Evolutionary conservation across 1,140 invertebrate genomes (phyloP), one percentile per base, ranked within the genome.

Genomic region (Dendrolimus punctatus): DNA sequence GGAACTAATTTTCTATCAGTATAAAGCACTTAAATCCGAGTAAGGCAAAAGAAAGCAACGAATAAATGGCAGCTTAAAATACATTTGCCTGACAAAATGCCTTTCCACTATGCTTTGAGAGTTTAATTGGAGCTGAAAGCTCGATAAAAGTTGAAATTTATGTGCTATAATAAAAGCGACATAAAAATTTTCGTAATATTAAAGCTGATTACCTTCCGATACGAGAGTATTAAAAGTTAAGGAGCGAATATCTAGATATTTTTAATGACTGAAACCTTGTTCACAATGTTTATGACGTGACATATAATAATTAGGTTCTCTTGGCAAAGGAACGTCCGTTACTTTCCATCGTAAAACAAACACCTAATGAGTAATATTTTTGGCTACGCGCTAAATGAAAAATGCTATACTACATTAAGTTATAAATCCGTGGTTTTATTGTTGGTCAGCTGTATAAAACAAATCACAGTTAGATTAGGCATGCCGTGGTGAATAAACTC

Each of bases 131-230:
- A 55, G 36, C 23, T 39, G 41, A 57, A 51, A 59, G 43, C 49
- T 51, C 44, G 10, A 52, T 53, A 57, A 53, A 57, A 57, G 50
- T 44, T 41, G 45, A 46, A 51, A 54, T 55, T 54, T 51, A 59
- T 55, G 53, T 40, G 8, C 44, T 23, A 39, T 55, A 55, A 48
- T 59, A 59, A 59, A 59, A 55, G 8, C 39, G 39, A 50, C 45
- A 45, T 55, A 59, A 55, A 54, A 51, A 46, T 44, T 53, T 51
- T 23, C 23, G 47, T 50, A 9, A 46, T 10, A 45, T 51, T 59
- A 23, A 51, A 51, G 8, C 42, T 5, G 37, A 59, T 59, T 55
- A 53, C 40, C 10, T 37, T 43, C 40, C 4, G 7, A 51, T 43
- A 43, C 40, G 40, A 43, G 6, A 5, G 39, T 48, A 7, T 38